These are phyloP conservation scores for Drosophila atripex DNA, from an alignment of 2,888 invertebrate species.

Conservation along the genomic window DNA sequence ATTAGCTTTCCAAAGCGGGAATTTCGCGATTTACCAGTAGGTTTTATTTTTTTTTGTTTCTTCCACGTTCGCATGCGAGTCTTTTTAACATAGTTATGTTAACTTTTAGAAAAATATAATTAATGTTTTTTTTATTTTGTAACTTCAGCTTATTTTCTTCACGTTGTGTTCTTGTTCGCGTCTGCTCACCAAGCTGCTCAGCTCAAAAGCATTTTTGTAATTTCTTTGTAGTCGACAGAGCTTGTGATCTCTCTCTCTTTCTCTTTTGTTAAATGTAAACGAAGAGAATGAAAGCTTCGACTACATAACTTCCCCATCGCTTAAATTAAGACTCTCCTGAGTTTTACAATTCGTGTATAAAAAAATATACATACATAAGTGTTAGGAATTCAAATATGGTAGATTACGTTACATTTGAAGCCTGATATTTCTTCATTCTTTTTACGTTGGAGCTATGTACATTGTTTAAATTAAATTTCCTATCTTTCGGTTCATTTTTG, in stretches of 20 bases:
- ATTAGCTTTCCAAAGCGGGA: too few relatives aligned
- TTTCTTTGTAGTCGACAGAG: too few relatives aligned
- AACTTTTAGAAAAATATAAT: too few relatives aligned
- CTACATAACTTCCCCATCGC: conserved; percentile 7
- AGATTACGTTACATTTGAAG: conserved; percentile 1
- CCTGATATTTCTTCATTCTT: conserved; percentile 30
- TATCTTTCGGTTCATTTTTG: conserved; percentile 35
- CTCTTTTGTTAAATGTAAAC: conserved; percentile 1
- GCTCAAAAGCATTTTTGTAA: too few relatives aligned
- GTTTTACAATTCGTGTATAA: conserved; percentile 6
- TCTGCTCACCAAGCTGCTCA: too few relatives aligned
- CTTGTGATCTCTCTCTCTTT: neutral
- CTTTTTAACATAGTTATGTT: too few relatives aligned
- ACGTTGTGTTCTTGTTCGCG: too few relatives aligned
- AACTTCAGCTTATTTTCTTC: too few relatives aligned
- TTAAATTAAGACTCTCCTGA: conserved; percentile 9
- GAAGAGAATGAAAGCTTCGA: neutral
- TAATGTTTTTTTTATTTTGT: too few relatives aligned
- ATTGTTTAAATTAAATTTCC: conserved; percentile 18
- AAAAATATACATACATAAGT: neutral
- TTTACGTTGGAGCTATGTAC: conserved; percentile 20
- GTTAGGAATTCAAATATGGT: neutral
- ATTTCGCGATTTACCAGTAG: too few relatives aligned
- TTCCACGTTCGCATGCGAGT: too few relatives aligned
- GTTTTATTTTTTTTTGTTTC: too few relatives aligned